A percentile compares a stretch with the other conserved stretches of the same genome.
Conservation (phyloP, 2,113 vertebrate species). For the Riparia riparia region DNA sequence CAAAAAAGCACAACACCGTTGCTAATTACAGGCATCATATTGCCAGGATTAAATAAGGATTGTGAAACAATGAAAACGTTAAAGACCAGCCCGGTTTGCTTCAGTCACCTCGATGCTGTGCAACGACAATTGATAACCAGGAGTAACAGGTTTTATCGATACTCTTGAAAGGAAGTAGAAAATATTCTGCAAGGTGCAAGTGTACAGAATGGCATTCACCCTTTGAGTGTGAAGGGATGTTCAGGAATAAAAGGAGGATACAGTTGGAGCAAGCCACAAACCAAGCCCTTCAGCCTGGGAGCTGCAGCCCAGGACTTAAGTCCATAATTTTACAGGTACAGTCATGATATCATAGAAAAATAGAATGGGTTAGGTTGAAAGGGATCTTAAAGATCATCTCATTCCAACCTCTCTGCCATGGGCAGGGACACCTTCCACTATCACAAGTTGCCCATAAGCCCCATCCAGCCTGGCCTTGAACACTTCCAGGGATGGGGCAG, state of each 20-base stretch:
- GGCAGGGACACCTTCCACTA: background rate
- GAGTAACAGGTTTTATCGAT: background rate
- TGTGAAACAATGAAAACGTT: background rate
- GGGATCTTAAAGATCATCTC: background rate
- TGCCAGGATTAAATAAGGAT: background rate
- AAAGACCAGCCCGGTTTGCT: background rate
- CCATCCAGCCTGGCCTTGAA: background rate
- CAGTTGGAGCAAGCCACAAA: fast-evolving
- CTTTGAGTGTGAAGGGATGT: background rate
- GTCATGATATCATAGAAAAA: too few relatives aligned
- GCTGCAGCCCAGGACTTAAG: background rate
- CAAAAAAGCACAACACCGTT: background rate
- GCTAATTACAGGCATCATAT: background rate
- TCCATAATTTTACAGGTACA: background rate
- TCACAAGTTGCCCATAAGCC: background rate
- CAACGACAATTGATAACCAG: background rate
- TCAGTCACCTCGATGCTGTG: background rate
- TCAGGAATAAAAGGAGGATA: background rate
- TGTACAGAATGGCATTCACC: background rate
- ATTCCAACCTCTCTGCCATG: background rate
- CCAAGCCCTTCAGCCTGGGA: background rate
- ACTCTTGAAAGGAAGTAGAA: background rate
- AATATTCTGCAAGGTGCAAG: background rate
- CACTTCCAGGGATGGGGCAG: background rate
- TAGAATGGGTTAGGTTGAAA: background rate